phyloP scores from a whole-genome alignment of 2,113 vertebrate species.

The Clinocottus analis region DNA sequence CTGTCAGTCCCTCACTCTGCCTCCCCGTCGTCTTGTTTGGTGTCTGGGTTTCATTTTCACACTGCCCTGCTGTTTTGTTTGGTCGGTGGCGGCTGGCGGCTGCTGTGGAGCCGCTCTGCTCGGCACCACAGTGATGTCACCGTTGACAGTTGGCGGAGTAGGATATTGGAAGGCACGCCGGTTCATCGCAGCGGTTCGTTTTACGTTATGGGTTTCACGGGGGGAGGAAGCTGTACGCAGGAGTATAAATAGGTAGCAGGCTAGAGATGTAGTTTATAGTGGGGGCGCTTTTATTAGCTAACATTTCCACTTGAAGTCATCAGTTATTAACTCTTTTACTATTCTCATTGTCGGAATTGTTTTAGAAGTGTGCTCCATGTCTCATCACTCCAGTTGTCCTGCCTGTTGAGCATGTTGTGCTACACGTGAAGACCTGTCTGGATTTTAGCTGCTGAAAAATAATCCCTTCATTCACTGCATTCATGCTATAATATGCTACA shows the following conservation, averaged over 20 bases:
- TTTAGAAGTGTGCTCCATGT: not conserved
- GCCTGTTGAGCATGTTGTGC: not conserved
- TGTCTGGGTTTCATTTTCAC: slow-evolving; percentile 58
- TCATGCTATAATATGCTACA: not conserved
- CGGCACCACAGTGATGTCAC: slow-evolving; percentile 37
- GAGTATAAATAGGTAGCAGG: slow-evolving; percentile 1
- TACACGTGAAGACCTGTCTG: not conserved
- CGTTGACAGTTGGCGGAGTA: slow-evolving; percentile 47
- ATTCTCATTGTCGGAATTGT: not conserved
- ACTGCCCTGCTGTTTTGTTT: slow-evolving; percentile 50
- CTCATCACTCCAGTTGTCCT: not conserved
- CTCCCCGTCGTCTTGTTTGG: slow-evolving; percentile 50
- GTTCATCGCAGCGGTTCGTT: not conserved
- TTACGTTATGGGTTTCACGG: not conserved
- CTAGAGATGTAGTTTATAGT: not conserved
- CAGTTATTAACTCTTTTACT: not conserved
- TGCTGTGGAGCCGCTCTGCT: slow-evolving; percentile 43
- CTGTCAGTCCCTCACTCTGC: slow-evolving; percentile 28
- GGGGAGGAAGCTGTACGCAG: slow-evolving; percentile 1
- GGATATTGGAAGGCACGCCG: slow-evolving; percentile 25
- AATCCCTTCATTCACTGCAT: not conserved
- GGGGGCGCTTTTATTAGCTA: slow-evolving; percentile 1
- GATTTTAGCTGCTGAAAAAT: not conserved
- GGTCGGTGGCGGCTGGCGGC: slow-evolving; percentile 46
- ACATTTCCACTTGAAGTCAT: not conserved